Percentiles rank a stretch among this genome's conserved stretches.
phyloP scores from a whole-genome alignment of 1,140 invertebrate species.

The Archegozetes longisetosus region DNA sequence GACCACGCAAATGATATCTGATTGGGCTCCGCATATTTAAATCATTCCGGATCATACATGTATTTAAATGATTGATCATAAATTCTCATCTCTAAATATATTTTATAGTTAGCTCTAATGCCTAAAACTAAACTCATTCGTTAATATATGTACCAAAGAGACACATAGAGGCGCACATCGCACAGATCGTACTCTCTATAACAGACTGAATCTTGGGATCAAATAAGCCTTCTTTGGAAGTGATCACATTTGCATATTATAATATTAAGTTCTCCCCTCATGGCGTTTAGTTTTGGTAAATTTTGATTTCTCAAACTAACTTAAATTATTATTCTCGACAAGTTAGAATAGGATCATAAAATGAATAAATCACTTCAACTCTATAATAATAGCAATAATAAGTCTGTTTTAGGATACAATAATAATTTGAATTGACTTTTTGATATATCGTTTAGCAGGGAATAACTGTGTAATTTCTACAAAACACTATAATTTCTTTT shows the following conservation, averaged over 20 bases:
- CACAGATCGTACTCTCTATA: too few relatives aligned
- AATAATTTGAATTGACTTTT: background rate
- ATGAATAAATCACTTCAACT: background rate
- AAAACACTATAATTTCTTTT: background rate
- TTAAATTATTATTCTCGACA: background rate
- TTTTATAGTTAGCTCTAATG: background rate
- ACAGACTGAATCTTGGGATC: background rate
- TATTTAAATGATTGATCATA: background rate
- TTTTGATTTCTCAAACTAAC: background rate
- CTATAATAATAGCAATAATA: background rate
- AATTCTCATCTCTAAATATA: background rate
- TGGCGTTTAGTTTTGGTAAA: background rate
- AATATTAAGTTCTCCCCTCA: background rate
- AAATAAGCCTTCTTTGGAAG: background rate
- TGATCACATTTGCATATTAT: background rate
- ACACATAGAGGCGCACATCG: background rate
- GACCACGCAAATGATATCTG: slow-evolving; percentile 1
- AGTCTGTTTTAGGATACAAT: background rate
- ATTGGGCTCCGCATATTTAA: background rate
- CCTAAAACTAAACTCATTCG: background rate
- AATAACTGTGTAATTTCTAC: background rate
- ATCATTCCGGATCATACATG: background rate
- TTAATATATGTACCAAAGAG: too few relatives aligned
- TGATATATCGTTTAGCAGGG: background rate
- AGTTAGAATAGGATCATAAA: background rate